These are phyloP conservation scores for Aplysia californica DNA, from an alignment of 1,140 invertebrate species.

Conservation along the genomic window DNA sequence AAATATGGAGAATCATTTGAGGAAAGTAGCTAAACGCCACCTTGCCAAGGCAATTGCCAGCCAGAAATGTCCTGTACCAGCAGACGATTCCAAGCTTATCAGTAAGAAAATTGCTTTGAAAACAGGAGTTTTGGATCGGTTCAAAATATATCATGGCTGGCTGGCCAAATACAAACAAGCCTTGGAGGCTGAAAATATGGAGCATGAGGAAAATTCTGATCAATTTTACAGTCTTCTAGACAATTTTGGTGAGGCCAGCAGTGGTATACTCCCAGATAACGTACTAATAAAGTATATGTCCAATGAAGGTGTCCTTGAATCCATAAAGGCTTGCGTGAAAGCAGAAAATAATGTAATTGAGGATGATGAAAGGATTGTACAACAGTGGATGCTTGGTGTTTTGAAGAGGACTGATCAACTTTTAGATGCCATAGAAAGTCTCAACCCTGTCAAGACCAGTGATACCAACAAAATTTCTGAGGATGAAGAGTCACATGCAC, in stretches of 20 bases:
- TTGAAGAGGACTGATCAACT: slow-evolving; percentile 2
- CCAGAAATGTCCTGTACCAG: not conserved
- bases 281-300: slow-evolving; percentile 35
- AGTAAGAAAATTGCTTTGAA: not conserved
- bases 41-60: slow-evolving; percentile 6
- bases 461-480: not conserved
- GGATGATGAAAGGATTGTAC: not conserved
- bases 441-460: too few species aligned
- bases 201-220: slow-evolving; percentile 3
- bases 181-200: slow-evolving; percentile 12
- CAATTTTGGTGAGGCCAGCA: slow-evolving; percentile 15
- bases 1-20: slow-evolving; percentile 16
- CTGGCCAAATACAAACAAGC: not conserved
- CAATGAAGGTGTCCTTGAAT: slow-evolving; percentile 3
- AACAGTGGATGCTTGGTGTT: slow-evolving; percentile 2
- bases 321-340: not conserved
- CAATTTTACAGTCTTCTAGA: not conserved
- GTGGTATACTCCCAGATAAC: slow-evolving; percentile 37
- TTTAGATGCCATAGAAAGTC: slow-evolving; percentile 14
- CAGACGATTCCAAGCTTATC: not conserved
- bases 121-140: not conserved
- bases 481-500: not conserved
- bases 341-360: not conserved
- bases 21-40: not conserved
- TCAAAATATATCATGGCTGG: slow-evolving; percentile 21